phyloP scores from a whole-genome alignment of 2,797 vertebrate genomes.

The Decapterus maruadsi region DNA sequence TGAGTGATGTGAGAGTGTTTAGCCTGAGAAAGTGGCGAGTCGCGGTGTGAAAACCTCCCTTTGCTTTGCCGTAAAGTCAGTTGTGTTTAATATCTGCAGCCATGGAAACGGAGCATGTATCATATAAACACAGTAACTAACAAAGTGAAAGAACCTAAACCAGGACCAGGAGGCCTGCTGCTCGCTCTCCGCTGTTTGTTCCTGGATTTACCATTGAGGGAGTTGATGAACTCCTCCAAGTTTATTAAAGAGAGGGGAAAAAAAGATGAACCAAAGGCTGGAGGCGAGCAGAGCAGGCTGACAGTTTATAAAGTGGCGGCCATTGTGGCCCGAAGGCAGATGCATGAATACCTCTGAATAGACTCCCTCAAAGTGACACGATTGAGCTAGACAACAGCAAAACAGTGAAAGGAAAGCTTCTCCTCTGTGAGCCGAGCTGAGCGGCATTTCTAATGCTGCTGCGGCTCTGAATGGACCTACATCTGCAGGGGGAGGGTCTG shows the following conservation, averaged over 20 bases:
- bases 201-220: constrained; percentile 90
- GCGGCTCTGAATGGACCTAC: constrained; percentile 90
- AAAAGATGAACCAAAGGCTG: constrained; percentile 90
- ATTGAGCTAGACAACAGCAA: constrained; percentile 95
- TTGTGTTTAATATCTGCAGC: not conserved
- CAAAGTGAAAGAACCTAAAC: constrained; percentile 61
- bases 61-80: too few relatives aligned
- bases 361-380: constrained; percentile 96
- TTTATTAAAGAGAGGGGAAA: constrained; percentile 93
- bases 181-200: constrained; percentile 85
- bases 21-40: not conserved
- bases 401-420: constrained; percentile 89
- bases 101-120: constrained; percentile 29
- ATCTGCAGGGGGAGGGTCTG: constrained; percentile 88
- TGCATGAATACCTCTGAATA: constrained; percentile 98
- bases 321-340: constrained; percentile 93
- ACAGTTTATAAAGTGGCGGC: constrained; percentile 94
- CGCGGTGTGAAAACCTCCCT: not conserved
- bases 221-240: constrained; percentile 98
- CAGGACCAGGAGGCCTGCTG: constrained; percentile 71
- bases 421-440: constrained; percentile 81
- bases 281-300: constrained; percentile 91
- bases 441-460: constrained; percentile 81
- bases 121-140: constrained; percentile 69
- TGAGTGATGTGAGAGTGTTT: not conserved